These are phyloP conservation scores for Synanthedon vespiformis DNA, from an alignment of 2,888 invertebrate genomes.

Conservation along the genomic window DNA sequence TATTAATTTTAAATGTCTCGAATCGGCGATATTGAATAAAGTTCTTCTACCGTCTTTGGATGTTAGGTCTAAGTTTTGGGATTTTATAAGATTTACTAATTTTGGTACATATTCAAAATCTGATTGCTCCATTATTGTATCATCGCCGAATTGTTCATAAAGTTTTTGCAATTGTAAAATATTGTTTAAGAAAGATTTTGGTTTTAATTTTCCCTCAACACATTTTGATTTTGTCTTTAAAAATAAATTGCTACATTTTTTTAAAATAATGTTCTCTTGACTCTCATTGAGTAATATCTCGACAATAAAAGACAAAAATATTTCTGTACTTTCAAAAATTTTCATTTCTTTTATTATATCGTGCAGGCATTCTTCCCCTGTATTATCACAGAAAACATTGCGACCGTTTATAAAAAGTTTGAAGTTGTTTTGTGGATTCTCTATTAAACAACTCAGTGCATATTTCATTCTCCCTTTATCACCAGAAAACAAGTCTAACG, in stretches of 20 bases:
- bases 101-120: slow-evolving; percentile 28
- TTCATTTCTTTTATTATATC: slow-evolving; percentile 18
- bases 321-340: slow-evolving; percentile 21
- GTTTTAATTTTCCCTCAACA: slow-evolving; percentile 12
- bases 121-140: slow-evolving; percentile 10
- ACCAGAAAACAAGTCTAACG: slow-evolving; percentile 78
- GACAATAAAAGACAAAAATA: slow-evolving; percentile 41
- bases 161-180: slow-evolving; percentile 40
- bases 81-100: slow-evolving; percentile 24
- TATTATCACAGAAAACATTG: neutral
- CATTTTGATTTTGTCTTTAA: slow-evolving; percentile 15
- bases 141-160: slow-evolving; percentile 17
- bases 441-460: slow-evolving; percentile 59
- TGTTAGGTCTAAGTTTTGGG: slow-evolving; percentile 22
- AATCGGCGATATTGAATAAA: slow-evolving; percentile 21
- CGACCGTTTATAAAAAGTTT: slow-evolving; percentile 65
- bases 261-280: slow-evolving; percentile 5
- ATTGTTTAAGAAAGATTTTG: slow-evolving; percentile 26
- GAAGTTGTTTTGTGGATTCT: slow-evolving; percentile 75
- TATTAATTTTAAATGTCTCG: slow-evolving; percentile 49
- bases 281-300: slow-evolving; percentile 27
- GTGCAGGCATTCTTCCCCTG: slow-evolving; percentile 14
- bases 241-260: slow-evolving; percentile 8
- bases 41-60: slow-evolving; percentile 14
- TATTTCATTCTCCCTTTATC: slow-evolving; percentile 62